Evolutionary conservation across 2,888 invertebrate species (phyloP).

Genomic region (Spialia ferax): DNA sequence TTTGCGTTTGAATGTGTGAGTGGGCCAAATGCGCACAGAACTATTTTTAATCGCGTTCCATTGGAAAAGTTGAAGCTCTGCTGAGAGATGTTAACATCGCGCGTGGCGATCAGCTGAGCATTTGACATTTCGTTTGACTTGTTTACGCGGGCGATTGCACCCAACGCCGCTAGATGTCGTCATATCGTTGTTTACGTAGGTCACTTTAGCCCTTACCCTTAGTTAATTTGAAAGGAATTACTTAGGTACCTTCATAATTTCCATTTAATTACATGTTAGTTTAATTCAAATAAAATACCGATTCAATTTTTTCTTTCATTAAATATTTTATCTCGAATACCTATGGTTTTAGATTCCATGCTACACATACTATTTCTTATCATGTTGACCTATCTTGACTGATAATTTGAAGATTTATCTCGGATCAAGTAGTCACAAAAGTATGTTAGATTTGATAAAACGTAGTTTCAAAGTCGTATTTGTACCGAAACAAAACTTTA

Average conservation of each 20-base stretch:
- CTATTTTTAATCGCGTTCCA: conserved; percentile 79
- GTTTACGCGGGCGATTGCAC: conserved; percentile 73
- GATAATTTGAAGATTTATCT: conserved; percentile 23
- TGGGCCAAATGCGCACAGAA: conserved; percentile 81
- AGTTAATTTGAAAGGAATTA: not conserved
- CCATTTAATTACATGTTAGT: too few species aligned
- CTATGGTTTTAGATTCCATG: not conserved
- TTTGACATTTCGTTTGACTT: conserved; percentile 78
- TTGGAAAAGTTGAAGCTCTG: conserved; percentile 65
- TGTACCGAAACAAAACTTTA: not conserved
- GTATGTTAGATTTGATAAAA: not conserved
- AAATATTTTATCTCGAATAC: conserved; percentile 10
- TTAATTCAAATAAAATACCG: too few species aligned
- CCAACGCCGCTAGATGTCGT: conserved; percentile 75
- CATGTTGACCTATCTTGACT: conserved; percentile 13
- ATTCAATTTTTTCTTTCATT: too few species aligned
- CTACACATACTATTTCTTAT: conserved; percentile 8
- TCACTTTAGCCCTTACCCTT: conserved; percentile 38
- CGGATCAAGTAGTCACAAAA: not conserved
- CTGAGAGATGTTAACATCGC: conserved; percentile 60
- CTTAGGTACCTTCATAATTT: too few species aligned
- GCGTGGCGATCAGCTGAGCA: conserved; percentile 83
- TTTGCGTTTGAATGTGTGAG: conserved; percentile 73
- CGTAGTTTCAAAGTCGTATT: not conserved
- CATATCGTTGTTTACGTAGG: conserved; percentile 45